Conservation (phyloP, 2,888 invertebrate species). For the Tenthredo notha region DNA sequence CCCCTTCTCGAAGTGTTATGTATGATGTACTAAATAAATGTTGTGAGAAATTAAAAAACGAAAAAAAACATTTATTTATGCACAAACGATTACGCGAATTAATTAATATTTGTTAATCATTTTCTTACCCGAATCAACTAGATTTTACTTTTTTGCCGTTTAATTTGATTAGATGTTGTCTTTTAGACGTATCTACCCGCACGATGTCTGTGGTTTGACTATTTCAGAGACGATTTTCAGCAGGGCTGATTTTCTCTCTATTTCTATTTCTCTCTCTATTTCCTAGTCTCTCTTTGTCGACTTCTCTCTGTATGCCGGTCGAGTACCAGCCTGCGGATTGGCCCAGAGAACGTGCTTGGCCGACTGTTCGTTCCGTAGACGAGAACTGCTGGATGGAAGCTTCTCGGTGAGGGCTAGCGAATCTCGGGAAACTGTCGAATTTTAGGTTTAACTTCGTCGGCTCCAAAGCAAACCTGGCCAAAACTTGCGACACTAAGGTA, state of each 20-base stretch:
- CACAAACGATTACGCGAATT: neutral
- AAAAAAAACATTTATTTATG: neutral
- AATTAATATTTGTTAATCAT: neutral
- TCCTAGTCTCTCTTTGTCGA: conserved; percentile 16
- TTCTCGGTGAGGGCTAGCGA: conserved; percentile 23
- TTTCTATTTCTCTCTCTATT: conserved; percentile 15
- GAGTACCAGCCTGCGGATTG: conserved; percentile 50
- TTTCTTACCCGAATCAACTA: neutral
- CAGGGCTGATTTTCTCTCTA: neutral
- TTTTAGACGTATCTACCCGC: neutral
- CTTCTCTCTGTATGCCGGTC: conserved; percentile 48
- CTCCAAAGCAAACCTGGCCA: conserved; percentile 13
- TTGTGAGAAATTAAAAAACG: neutral
- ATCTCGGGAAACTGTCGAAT: conserved; percentile 52
- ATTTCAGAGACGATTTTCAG: conserved; percentile 37
- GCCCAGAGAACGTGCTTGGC: conserved; percentile 47
- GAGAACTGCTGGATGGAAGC: conserved; percentile 38
- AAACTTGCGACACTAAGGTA: conserved; percentile 31
- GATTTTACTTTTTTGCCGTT: neutral
- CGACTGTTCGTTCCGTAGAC: conserved; percentile 40
- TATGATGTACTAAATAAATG: neutral
- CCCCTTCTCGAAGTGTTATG: neutral
- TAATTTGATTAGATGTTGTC: neutral
- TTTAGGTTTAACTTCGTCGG: conserved; percentile 42
- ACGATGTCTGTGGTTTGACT: neutral